Evolutionary conservation across 2,888 invertebrate genomes (phyloP).

Genomic region (Epinotia bilunana): DNA sequence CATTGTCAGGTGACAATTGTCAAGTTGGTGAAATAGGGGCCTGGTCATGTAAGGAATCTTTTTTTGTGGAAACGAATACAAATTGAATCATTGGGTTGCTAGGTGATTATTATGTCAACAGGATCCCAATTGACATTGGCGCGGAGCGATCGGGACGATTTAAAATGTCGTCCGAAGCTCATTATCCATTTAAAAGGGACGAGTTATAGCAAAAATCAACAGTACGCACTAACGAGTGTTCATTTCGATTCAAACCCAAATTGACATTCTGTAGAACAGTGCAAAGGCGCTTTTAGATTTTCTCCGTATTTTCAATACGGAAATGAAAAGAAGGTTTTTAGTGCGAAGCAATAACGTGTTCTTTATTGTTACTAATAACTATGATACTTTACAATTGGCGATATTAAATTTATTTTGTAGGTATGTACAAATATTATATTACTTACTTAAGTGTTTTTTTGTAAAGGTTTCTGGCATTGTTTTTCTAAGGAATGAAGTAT

Average conservation of each 20-base stretch:
- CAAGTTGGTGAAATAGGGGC: too few relatives aligned
- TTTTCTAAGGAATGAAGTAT: too few relatives aligned
- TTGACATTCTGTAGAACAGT: slow-evolving; percentile 34
- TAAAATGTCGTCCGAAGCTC: slow-evolving; percentile 48
- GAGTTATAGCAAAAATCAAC: slow-evolving; percentile 59
- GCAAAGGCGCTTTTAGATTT: slow-evolving; percentile 12
- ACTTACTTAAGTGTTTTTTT: too few relatives aligned
- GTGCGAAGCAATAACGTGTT: not conserved
- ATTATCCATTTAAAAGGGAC: slow-evolving; percentile 51
- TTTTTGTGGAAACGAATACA: not conserved
- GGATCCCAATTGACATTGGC: slow-evolving; percentile 25
- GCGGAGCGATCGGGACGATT: slow-evolving; percentile 28
- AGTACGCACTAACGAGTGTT: slow-evolving; percentile 62
- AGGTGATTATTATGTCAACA: slow-evolving; percentile 34
- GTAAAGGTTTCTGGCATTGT: too few relatives aligned
- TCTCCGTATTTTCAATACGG: slow-evolving; percentile 7
- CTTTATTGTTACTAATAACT: not conserved
- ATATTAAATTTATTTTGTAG: too few relatives aligned
- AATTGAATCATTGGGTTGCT: slow-evolving; percentile 17
- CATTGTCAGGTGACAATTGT: too few relatives aligned
- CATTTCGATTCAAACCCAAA: slow-evolving; percentile 37
- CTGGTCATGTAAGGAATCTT: too few relatives aligned
- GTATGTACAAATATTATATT: too few relatives aligned
- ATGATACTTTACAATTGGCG: too few relatives aligned
- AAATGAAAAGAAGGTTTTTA: not conserved